Evolutionary conservation across 2,888 invertebrate species (phyloP), one percentile per base, ranked within the genome.

Genomic region (Tenthredo distinguenda): DNA sequence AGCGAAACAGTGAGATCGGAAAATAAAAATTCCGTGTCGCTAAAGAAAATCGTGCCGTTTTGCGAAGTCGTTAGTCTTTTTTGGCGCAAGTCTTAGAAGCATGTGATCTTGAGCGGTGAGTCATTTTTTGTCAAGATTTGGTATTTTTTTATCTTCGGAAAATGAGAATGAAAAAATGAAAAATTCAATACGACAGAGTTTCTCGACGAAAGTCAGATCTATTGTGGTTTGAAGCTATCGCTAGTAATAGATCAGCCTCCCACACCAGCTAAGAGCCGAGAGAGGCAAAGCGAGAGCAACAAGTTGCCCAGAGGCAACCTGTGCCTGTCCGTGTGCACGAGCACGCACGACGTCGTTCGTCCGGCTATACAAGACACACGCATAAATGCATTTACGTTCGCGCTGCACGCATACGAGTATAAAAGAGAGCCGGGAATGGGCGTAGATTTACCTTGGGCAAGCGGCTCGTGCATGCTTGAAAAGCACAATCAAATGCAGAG

Each of bases 231-330:
- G n/a, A 47, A 40, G 26, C 62, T 72, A 40, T 85, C 82, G 85
- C 85, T 85, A 82, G 37, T 79, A 47, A 81, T 77, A 82, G 65
- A 68, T 62, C 85, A 85, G 62, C 85, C 85, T 85, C 85, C 85
- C 85, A 68, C 85, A 85, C 85, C 79, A 47, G 7, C 10, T 21
- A 37, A 85, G 84, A 82, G 79, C 84, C 84, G 84, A 85, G 85
- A 62, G 58, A 43, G 55, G 7, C 26, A 62, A 82, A 76, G 77
- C 81, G 83, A 84, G 79, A 81, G 79, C 86, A 87, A 89, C 88
- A 88, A 87, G 86, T 87, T 87, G 86, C 84, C 87, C 86, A 82
- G 83, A 76, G 87, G 87, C 86, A 86, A 84, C 86, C 85, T 86
- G 85, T 71, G 62, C 47, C 62, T 82, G 83, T 62, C 9, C 26